Conservation (phyloP, 2,797 vertebrate genomes). For the Onychomys leucogaster region DNA sequence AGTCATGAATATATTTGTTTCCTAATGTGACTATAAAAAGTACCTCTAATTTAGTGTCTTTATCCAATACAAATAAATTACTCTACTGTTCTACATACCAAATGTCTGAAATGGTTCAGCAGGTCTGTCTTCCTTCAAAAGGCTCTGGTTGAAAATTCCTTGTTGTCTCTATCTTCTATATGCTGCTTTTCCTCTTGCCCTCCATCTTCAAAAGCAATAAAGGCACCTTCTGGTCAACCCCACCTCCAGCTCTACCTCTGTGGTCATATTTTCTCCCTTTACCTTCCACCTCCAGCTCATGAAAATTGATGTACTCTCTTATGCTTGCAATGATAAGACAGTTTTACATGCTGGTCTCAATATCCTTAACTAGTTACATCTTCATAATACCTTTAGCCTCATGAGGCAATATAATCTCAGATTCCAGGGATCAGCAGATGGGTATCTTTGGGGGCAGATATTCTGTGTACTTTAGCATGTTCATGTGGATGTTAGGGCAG, state of each 20-base stretch:
- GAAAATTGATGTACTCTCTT: background rate
- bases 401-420: background rate
- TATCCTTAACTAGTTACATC: background rate
- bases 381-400: background rate
- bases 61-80: background rate
- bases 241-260: background rate
- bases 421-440: background rate
- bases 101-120: background rate
- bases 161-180: background rate
- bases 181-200: accelerated
- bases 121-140: background rate
- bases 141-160: background rate
- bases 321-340: background rate
- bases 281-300: background rate
- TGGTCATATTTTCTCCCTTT: background rate
- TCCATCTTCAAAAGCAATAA: background rate
- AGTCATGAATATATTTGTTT: background rate
- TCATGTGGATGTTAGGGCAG: background rate
- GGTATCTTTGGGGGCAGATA: background rate
- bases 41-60: background rate
- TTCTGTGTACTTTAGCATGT: background rate
- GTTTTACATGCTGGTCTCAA: background rate
- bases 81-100: background rate
- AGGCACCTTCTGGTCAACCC: background rate
- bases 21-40: background rate